phyloP scores from a whole-genome alignment of 2,888 invertebrate genomes.

The Monoplex corrugatus region DNA sequence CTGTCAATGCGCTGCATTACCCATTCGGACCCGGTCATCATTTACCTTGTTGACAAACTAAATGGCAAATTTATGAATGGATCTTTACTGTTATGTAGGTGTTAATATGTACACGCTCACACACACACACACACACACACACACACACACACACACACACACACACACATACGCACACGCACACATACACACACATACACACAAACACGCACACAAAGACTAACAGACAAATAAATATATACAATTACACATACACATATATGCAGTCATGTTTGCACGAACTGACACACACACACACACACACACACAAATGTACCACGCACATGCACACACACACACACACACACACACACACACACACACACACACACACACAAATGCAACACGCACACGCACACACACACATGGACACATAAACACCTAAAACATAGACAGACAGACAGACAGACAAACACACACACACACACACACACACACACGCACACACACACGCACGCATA shows the following conservation, averaged over 20 bases:
- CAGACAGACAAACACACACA: slow-evolving; percentile 15
- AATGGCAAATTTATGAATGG: no score
- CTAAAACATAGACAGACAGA: neutral
- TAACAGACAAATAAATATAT: neutral
- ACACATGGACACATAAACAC: neutral
- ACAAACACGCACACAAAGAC: neutral
- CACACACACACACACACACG: slow-evolving; percentile 31
- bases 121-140: neutral
- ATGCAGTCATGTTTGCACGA: neutral
- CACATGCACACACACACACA: slow-evolving; percentile 21
- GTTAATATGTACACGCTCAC: neutral
- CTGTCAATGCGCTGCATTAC: neutral
- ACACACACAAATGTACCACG: neutral
- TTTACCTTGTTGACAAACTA: no score
- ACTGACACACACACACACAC: neutral
- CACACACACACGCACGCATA: slow-evolving; percentile 1
- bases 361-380: neutral
- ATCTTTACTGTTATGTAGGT: no score
- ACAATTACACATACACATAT: neutral
- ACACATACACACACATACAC: neutral
- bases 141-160: neutral
- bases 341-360: slow-evolving; percentile 28
- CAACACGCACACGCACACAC: neutral
- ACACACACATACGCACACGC: neutral
- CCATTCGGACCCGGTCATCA: neutral